phyloP scores from a whole-genome alignment of 2,113 vertebrate species.

The Ia io region DNA sequence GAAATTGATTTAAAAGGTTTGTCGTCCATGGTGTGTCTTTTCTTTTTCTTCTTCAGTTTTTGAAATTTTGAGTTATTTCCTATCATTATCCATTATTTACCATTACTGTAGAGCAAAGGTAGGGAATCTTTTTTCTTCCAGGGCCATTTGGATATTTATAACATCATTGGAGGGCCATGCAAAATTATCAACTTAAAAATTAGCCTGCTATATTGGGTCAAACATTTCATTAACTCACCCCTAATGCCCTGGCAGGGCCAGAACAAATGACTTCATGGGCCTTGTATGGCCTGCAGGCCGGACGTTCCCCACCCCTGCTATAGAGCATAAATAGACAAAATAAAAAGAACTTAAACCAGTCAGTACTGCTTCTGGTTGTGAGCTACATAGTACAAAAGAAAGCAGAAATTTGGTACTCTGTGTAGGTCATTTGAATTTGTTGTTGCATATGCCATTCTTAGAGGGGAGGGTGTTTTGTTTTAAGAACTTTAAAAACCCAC shows the following conservation, averaged over 20 bases:
- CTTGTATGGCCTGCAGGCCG: no score
- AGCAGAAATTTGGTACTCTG: neutral
- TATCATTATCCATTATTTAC: neutral
- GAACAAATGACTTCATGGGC: no score
- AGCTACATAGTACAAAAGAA: neutral
- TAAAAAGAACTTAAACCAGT: slow-evolving; percentile 1
- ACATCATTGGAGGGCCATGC: no score
- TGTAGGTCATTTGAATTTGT: neutral
- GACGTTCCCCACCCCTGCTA: no score
- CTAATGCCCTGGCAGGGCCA: no score
- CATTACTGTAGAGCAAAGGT: neutral
- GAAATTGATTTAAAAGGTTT: neutral
- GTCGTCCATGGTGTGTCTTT: neutral
- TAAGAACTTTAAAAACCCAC: slow-evolving; percentile 19
- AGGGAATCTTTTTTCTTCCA: no score
- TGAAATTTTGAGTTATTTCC: neutral
- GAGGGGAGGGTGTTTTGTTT: neutral
- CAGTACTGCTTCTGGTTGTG: neutral
- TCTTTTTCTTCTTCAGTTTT: neutral
- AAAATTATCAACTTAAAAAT: no score
- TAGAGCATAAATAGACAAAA: neutral
- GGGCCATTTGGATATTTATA: no score
- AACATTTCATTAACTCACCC: no score
- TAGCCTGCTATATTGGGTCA: no score
- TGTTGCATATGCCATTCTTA: neutral